Percentiles rank a stretch among this genome's conserved stretches.
Conservation (phyloP, 2,797 vertebrate genomes). For the Phalloptychus januarius region DNA sequence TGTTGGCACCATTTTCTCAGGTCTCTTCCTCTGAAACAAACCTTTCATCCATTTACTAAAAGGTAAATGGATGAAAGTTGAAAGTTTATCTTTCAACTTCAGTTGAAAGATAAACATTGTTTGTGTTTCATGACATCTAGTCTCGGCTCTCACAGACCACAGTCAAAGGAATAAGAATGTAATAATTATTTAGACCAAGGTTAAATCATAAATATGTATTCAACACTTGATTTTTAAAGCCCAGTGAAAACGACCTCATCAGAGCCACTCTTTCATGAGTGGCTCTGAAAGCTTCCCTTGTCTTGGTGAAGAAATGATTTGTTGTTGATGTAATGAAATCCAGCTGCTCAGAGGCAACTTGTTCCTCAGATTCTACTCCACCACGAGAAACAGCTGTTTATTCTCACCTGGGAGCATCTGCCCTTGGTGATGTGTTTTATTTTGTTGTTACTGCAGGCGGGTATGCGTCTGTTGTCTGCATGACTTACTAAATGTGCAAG, state of each 20-base stretch:
- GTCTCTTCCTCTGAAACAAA: neutral
- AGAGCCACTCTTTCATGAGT: neutral
- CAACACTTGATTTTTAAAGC: neutral
- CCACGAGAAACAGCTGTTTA: conserved; percentile 64
- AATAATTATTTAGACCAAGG: neutral
- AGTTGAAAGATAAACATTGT: neutral
- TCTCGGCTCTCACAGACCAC: neutral
- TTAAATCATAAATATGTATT: neutral
- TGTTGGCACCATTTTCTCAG: too few relatives aligned
- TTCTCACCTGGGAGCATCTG: conserved; percentile 52
- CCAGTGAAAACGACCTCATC: conserved; percentile 1
- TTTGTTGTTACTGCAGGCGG: conserved; percentile 34
- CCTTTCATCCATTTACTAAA: neutral
- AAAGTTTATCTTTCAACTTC: neutral
- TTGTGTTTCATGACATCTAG: neutral
- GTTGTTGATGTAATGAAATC: conserved; percentile 40
- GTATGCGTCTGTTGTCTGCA: conserved; percentile 40
- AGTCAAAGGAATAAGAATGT: neutral
- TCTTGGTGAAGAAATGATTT: conserved; percentile 49
- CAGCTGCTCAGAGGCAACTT: conserved; percentile 39
- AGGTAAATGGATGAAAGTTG: too few relatives aligned
- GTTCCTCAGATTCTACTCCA: conserved; percentile 43
- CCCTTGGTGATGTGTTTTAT: conserved; percentile 50
- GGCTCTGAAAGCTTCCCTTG: neutral
- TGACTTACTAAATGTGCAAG: conserved; percentile 67